Percentiles rank a stretch among this genome's conserved stretches.
These are phyloP conservation scores for Hypocryptadius cinnamomeus DNA, from an alignment of 2,113 vertebrate genomes.

Conservation along the genomic window DNA sequence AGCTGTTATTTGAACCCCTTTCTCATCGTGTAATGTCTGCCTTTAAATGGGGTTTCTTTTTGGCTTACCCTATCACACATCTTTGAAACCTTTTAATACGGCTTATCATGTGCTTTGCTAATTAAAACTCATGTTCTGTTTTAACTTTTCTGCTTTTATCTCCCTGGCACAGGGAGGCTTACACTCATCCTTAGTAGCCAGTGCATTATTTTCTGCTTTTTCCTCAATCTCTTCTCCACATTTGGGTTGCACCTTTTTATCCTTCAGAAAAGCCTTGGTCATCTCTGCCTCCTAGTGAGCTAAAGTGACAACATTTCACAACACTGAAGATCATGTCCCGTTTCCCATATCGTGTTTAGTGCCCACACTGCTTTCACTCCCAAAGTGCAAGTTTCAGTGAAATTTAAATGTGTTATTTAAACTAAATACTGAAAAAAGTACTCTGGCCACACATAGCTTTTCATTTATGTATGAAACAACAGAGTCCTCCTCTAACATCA, in stretches of 20 bases:
- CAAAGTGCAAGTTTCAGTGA: not conserved
- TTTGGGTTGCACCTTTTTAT: not conserved
- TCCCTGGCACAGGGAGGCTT: not conserved
- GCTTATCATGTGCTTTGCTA: not conserved
- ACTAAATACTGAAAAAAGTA: not conserved
- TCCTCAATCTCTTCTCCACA: not conserved
- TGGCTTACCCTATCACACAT: not conserved
- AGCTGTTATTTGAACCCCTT: not conserved
- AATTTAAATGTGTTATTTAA: not conserved
- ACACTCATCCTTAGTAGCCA: not conserved
- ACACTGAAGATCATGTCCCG: not conserved
- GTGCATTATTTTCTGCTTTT: not conserved
- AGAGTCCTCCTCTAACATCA: not conserved
- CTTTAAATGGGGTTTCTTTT: not conserved
- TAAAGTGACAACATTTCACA: not conserved
- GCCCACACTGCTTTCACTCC: not conserved
- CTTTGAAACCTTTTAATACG: not conserved
- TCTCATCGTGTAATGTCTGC: not conserved
- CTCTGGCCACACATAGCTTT: not conserved
- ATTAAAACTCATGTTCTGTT: not conserved
- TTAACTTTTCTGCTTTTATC: not conserved
- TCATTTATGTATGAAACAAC: not conserved
- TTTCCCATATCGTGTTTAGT: not conserved
- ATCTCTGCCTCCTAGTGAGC: not conserved
- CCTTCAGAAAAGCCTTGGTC: not conserved